phyloP scores from a whole-genome alignment of 2,888 invertebrate genomes.

The Amiota minor region DNA sequence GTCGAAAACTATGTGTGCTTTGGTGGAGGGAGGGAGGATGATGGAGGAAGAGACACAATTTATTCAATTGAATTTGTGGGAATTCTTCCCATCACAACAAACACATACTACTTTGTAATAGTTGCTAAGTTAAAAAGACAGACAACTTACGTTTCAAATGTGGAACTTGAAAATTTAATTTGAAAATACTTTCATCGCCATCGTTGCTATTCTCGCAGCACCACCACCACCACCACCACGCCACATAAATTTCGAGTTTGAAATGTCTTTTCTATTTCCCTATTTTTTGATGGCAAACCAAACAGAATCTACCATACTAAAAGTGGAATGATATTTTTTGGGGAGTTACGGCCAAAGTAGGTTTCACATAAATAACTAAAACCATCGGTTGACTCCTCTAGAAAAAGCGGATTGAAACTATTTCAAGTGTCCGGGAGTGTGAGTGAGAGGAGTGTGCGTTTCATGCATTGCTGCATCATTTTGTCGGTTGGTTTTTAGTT shows the following conservation, averaged over 20 bases:
- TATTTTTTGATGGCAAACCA: background rate
- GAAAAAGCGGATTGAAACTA: background rate
- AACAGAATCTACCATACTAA: background rate
- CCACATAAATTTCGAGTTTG: conserved; percentile 12
- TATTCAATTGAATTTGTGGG: background rate
- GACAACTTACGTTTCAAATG: background rate
- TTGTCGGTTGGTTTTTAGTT: background rate
- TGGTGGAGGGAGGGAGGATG: too few relatives aligned
- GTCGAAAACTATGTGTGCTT: background rate
- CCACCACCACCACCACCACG: background rate
- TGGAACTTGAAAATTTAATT: conserved; percentile 50
- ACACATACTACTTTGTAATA: background rate
- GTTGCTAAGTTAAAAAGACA: background rate
- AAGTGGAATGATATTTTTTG: background rate
- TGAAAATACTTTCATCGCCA: conserved; percentile 44
- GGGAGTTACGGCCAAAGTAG: conserved; percentile 4
- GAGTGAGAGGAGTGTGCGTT: background rate
- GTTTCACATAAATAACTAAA: conserved; percentile 28
- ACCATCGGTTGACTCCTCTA: background rate
- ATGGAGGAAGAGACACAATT: too few relatives aligned
- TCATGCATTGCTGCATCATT: background rate
- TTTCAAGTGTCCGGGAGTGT: background rate
- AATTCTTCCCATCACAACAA: too few relatives aligned
- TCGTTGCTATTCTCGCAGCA: background rate
- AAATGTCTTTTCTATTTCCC: background rate